A percentile compares a stretch with the other conserved stretches of the same genome.
These are phyloP conservation scores for Cacatua alba DNA, from an alignment of 2,113 vertebrate genomes.

Conservation along the genomic window DNA sequence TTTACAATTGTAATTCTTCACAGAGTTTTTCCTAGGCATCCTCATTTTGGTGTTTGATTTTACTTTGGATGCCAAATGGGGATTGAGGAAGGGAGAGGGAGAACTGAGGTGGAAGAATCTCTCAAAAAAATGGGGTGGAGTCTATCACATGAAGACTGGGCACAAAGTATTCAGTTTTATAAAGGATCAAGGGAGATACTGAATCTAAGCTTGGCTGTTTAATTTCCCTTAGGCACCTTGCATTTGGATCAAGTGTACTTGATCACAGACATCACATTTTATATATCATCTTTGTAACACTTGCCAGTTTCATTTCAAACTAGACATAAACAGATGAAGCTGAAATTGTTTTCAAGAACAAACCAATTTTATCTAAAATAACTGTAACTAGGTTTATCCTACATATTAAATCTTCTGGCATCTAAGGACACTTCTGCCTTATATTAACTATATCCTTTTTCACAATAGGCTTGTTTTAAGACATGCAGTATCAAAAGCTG, in stretches of 20 bases:
- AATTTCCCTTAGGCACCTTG: neutral
- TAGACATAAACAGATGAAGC: neutral
- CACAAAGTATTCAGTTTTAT: neutral
- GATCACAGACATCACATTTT: neutral
- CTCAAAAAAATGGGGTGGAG: neutral
- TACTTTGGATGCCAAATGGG: neutral
- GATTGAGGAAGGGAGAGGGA: rapidly evolving
- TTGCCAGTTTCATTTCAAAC: neutral
- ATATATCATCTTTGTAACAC: neutral
- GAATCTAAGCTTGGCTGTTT: neutral
- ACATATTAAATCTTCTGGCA: neutral
- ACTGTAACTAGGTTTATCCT: neutral
- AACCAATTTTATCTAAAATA: neutral
- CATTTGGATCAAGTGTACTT: neutral
- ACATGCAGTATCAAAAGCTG: neutral
- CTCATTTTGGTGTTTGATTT: neutral
- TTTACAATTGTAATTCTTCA: neutral
- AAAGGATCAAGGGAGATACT: neutral
- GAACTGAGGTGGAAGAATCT: neutral
- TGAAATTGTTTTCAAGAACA: neutral
- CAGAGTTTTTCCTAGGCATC: neutral
- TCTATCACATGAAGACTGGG: neutral
- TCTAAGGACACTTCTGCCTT: neutral
- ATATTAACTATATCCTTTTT: neutral
- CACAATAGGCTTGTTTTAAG: neutral